Percentiles rank a stretch among this genome's conserved stretches.
phyloP scores from a whole-genome alignment of 2,888 invertebrate genomes.

The Orchestes rusci region DNA sequence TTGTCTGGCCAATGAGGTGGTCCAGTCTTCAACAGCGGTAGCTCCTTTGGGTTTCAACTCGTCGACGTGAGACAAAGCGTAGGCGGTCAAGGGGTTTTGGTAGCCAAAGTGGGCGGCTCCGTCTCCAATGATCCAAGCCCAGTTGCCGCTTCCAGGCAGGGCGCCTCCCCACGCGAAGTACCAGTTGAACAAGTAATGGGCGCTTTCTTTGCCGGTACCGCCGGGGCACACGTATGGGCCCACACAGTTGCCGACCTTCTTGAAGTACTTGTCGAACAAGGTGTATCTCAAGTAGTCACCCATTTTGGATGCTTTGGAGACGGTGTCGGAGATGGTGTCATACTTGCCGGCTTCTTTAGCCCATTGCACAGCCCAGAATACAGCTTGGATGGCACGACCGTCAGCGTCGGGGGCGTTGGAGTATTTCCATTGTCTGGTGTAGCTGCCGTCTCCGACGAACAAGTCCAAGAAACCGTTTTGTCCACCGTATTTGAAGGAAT shows the following conservation, averaged over 20 bases:
- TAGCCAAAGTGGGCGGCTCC: constrained; percentile 31
- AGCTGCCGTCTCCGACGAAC: constrained; percentile 28
- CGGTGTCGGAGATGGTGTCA: constrained; percentile 18
- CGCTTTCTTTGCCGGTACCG: constrained; percentile 28
- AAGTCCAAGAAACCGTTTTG: constrained; percentile 27
- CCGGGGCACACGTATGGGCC: constrained; percentile 24
- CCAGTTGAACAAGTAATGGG: constrained; percentile 29
- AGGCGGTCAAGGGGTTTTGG: constrained; percentile 31
- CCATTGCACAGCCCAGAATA: constrained; percentile 29
- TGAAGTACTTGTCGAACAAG: constrained; percentile 31
- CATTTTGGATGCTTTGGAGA: constrained; percentile 28
- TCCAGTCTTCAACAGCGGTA: constrained; percentile 28
- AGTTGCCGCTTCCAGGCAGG: constrained; percentile 21
- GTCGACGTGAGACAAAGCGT: constrained; percentile 23
- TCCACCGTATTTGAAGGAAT: constrained; percentile 26
- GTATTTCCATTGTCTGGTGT: constrained; percentile 30
- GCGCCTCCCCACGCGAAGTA: constrained; percentile 31
- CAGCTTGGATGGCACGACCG: constrained; percentile 28
- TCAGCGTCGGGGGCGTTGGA: constrained; percentile 27
- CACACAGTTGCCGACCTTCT: constrained; percentile 29
- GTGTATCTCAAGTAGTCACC: constrained; percentile 30
- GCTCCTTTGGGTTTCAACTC: constrained; percentile 26
- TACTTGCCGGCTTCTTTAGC: constrained; percentile 26
- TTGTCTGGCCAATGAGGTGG: constrained; percentile 28
- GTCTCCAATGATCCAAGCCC: constrained; percentile 32